Percentiles rank a stretch among this genome's conserved stretches.
Evolutionary conservation across 2,113 vertebrate species (phyloP).

Genomic region (cat (Felis catus)): F.catus_Fca126_mat1.0 CM031421.1:100559501-100560000

Average conservation of each 20-base stretch:
- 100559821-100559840: background rate
- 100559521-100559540: fast-evolving
- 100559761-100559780: background rate
- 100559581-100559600: background rate
- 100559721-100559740: fast-evolving
- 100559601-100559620: background rate
- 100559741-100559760: fast-evolving
- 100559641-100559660: background rate
- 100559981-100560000: fast-evolving
- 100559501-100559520: background rate
- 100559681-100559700: too few relatives aligned
- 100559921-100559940: background rate
- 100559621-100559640: background rate
- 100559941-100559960: background rate
- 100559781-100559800: fast-evolving
- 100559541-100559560: background rate
- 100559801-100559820: too few relatives aligned
- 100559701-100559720: fast-evolving
- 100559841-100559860: background rate
- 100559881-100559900: fast-evolving
- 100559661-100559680: background rate
- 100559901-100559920: background rate
- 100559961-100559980: background rate
- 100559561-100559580: background rate
- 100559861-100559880: too few relatives aligned